Evolutionary conservation across 2,888 invertebrate genomes (phyloP).

Genomic region (Pyrgus malvae): DNA sequence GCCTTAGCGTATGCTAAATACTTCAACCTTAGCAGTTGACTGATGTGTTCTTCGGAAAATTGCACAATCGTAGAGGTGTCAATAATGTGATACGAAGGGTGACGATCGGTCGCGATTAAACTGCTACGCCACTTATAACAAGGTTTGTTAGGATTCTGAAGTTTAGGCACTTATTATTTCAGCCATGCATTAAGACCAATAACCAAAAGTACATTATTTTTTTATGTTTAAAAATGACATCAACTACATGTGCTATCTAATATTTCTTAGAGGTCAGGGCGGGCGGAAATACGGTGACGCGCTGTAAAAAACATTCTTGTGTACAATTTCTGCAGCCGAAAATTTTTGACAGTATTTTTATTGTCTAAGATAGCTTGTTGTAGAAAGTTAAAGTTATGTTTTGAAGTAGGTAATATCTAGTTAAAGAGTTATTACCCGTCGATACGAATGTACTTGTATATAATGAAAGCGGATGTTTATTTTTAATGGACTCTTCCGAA

Average conservation of each 20-base stretch:
- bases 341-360: no score
- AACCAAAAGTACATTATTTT: background rate
- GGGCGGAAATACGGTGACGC: background rate
- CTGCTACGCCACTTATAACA: slow-evolving; percentile 44
- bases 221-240: background rate
- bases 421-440: no score
- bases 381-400: no score
- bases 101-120: slow-evolving; percentile 57
- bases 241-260: background rate
- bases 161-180: background rate
- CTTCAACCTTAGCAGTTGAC: slow-evolving; percentile 78
- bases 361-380: no score
- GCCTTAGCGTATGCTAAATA: slow-evolving; percentile 75
- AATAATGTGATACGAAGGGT: slow-evolving; percentile 68
- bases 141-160: slow-evolving; percentile 36
- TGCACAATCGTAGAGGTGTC: slow-evolving; percentile 75
- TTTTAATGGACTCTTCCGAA: no score
- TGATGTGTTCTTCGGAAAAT: slow-evolving; percentile 75
- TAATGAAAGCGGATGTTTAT: no score
- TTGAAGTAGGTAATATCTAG: no score
- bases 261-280: background rate
- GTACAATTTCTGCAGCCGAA: no score
- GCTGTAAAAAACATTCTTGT: background rate
- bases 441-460: no score
- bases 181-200: slow-evolving; percentile 12